Evolutionary conservation across 2,888 invertebrate genomes (phyloP).

Genomic region (Drosophila hamatofila): DNA sequence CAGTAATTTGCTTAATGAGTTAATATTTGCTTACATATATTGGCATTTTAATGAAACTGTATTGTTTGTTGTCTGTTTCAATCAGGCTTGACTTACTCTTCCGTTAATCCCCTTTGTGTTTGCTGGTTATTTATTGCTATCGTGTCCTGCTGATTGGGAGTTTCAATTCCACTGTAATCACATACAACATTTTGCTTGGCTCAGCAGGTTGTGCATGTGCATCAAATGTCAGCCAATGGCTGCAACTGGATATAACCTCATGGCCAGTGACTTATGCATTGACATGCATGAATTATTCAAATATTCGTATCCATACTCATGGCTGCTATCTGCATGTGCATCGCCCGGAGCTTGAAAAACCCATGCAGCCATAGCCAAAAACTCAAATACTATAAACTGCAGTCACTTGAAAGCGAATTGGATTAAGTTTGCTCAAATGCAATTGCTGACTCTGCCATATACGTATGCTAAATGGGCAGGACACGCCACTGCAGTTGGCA

Average conservation of each 20-base stretch:
- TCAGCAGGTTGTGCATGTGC: constrained; percentile 48
- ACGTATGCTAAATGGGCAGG: neutral
- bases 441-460: constrained; percentile 23
- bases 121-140: constrained; percentile 46
- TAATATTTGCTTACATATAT: neutral
- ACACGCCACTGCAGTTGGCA: constrained; percentile 4
- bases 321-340: constrained; percentile 34
- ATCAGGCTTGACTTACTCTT: constrained; percentile 6
- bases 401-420: constrained; percentile 43
- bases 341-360: constrained; percentile 47
- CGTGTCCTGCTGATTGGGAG: constrained; percentile 41
- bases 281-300: constrained; percentile 79
- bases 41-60: neutral
- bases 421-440: constrained; percentile 41
- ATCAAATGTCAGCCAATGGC: constrained; percentile 36
- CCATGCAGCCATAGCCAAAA: constrained; percentile 51
- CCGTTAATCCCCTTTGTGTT: constrained; percentile 19
- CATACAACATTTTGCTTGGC: constrained; percentile 44
- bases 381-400: constrained; percentile 63
- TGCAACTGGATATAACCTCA: constrained; percentile 23
- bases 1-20: constrained; percentile 1
- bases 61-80: constrained; percentile 13
- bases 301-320: constrained; percentile 40
- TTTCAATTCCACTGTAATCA: constrained; percentile 44
- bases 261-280: constrained; percentile 73